Evolutionary conservation across 2,888 invertebrate genomes (phyloP).

Genomic region (Pocota personata): DNA sequence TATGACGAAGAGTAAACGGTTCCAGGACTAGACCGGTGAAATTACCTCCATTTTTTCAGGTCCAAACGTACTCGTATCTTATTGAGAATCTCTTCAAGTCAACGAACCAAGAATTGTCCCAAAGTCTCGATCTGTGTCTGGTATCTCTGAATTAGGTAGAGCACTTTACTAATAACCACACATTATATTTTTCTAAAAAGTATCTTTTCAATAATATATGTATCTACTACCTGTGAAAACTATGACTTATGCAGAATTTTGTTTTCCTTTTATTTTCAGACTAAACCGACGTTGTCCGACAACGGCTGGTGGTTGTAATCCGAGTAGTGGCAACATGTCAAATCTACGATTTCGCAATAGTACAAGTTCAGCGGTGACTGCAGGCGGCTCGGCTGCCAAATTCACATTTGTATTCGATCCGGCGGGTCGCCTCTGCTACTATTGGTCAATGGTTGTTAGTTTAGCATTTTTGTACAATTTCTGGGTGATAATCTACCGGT

Average conservation of each 20-base stretch:
- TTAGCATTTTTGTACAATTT: slow-evolving; percentile 98
- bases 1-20: too few relatives aligned
- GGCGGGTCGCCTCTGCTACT: slow-evolving; percentile 97
- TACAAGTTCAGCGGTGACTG: slow-evolving; percentile 75
- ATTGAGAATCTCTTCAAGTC: too few relatives aligned
- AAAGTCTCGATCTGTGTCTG: too few relatives aligned
- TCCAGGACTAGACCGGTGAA: too few relatives aligned
- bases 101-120: too few relatives aligned
- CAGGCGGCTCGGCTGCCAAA: slow-evolving; percentile 83
- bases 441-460: slow-evolving; percentile 98
- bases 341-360: slow-evolving; percentile 77
- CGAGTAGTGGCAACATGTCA: slow-evolving; percentile 56
- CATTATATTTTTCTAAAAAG: too few relatives aligned
- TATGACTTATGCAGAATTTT: not conserved
- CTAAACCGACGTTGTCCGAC: slow-evolving; percentile 75
- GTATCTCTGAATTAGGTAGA: too few relatives aligned
- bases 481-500: slow-evolving; percentile 99
- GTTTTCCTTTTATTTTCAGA: slow-evolving; percentile 63
- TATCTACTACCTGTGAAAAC: too few relatives aligned
- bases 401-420: slow-evolving; percentile 99
- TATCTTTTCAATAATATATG: too few relatives aligned
- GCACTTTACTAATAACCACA: too few relatives aligned
- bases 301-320: slow-evolving; percentile 55
- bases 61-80: too few relatives aligned
- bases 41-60: too few relatives aligned